Conservation (phyloP, 2,888 invertebrate genomes). For the Acanthosepion esculentum region DNA sequence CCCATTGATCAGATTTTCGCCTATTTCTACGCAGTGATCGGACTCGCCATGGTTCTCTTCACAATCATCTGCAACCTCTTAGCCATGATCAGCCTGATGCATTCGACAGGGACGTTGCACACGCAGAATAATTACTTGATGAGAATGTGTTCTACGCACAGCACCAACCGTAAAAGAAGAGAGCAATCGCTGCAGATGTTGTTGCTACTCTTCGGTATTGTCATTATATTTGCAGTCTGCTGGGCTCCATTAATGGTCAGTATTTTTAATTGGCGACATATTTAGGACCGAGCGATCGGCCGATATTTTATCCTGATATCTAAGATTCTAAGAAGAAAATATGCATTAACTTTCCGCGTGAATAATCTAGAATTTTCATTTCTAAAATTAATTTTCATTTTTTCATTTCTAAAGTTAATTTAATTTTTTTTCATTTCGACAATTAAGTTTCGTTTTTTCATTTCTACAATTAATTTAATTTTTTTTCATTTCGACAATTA, state of each 20-base stretch:
- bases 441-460: too few species aligned
- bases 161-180: constrained; percentile 39
- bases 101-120: constrained; percentile 60
- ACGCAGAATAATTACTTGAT: constrained; percentile 53
- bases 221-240: constrained; percentile 72
- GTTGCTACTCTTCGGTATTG: constrained; percentile 72
- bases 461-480: too few species aligned
- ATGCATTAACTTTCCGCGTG: too few species aligned
- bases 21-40: constrained; percentile 67
- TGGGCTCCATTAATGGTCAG: constrained; percentile 74
- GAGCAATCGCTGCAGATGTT: constrained; percentile 73
- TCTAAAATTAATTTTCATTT: too few species aligned
- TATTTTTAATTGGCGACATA: constrained; percentile 36
- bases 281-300: background rate
- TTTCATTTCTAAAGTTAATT: too few species aligned
- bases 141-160: constrained; percentile 50
- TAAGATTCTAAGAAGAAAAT: too few species aligned
- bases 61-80: constrained; percentile 65
- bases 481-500: too few species aligned
- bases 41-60: constrained; percentile 64
- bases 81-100: constrained; percentile 63
- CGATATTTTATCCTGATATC: too few species aligned
- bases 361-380: too few species aligned
- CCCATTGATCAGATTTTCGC: constrained; percentile 65
- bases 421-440: too few species aligned